Conservation (phyloP, 2,797 vertebrate species). For the Coregonus ussuriensis region DNA sequence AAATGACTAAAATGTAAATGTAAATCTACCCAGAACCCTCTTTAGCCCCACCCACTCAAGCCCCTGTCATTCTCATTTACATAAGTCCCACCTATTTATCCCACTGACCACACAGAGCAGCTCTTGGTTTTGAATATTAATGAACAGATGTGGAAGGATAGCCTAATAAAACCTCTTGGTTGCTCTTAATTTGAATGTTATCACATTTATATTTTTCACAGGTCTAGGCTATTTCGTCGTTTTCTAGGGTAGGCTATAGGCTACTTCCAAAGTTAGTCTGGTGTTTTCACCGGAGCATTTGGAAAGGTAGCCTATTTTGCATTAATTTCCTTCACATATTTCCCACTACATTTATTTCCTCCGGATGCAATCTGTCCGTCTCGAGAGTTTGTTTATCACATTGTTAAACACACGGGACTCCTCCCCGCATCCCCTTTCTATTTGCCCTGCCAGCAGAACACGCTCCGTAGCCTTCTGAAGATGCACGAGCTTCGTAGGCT, state of each 20-base stretch:
- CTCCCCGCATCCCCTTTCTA: background rate
- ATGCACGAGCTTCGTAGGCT: no score
- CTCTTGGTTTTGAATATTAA: background rate
- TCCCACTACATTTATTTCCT: background rate
- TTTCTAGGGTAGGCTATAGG: no score
- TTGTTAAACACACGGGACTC: constrained; percentile 43
- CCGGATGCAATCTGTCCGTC: constrained; percentile 35
- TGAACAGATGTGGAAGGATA: background rate
- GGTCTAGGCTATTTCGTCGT: no score
- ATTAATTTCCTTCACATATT: background rate
- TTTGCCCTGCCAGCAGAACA: background rate
- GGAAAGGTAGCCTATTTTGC: background rate
- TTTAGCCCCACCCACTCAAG: background rate
- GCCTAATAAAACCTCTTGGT: no score
- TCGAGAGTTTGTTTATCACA: constrained; percentile 46
- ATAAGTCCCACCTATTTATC: background rate
- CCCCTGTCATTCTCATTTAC: background rate
- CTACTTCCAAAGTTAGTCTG: no score
- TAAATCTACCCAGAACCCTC: no score
- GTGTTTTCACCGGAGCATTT: no score
- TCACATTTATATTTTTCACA: no score
- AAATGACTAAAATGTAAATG: no score
- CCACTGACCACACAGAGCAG: background rate
- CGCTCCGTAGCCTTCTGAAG: no score
- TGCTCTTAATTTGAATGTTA: no score